Evolutionary conservation across 2,113 vertebrate genomes (phyloP).

Genomic region (Chitala chitala): DNA sequence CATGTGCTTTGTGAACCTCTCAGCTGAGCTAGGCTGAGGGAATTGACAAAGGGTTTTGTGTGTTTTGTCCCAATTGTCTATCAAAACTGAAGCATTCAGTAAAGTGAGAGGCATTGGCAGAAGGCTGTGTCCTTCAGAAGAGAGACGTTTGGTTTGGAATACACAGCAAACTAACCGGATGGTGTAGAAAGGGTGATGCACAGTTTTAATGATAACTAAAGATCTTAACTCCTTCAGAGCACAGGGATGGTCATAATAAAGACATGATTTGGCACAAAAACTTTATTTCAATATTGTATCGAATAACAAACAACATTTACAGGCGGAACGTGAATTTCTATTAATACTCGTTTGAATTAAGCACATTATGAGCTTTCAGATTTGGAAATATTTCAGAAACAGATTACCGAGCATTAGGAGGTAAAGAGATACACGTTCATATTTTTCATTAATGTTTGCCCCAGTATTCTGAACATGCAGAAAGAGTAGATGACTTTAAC

Average conservation of each 20-base stretch:
- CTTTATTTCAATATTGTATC: not conserved
- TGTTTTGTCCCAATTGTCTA: slow-evolving; percentile 3
- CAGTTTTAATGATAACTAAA: not conserved
- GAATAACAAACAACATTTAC: not conserved
- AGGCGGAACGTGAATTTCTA: not conserved
- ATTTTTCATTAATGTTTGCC: not conserved
- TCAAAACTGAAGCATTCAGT: not conserved
- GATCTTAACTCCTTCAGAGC: too few species aligned
- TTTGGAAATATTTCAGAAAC: too few species aligned
- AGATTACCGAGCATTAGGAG: not conserved
- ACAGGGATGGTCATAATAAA: too few species aligned
- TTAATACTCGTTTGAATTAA: too few species aligned
- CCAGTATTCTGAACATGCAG: not conserved
- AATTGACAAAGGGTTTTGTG: not conserved
- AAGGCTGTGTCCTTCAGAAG: not conserved
- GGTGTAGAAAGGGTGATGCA: not conserved
- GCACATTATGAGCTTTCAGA: too few species aligned
- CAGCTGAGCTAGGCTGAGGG: not conserved
- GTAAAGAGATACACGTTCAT: not conserved
- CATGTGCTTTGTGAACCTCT: not conserved
- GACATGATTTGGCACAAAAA: not conserved
- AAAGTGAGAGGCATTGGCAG: not conserved
- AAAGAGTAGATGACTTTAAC: not conserved
- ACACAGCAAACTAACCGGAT: not conserved
- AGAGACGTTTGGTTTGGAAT: not conserved